These are phyloP conservation scores for Euplexia lucipara DNA, from an alignment of 2,888 invertebrate species.

Conservation along the genomic window DNA sequence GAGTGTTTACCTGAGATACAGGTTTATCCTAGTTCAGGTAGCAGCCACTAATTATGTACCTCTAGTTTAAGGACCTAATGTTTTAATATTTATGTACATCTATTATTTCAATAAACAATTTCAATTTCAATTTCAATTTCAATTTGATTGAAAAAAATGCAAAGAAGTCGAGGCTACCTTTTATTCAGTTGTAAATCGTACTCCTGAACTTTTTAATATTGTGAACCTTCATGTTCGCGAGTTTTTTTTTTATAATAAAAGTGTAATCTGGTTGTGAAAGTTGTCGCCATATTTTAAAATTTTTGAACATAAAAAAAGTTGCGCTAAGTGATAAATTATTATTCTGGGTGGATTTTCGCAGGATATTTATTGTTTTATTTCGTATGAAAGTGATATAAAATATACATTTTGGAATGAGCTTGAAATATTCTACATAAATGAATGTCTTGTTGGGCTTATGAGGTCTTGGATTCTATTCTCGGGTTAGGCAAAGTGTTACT, in stretches of 20 bases:
- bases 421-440: no score
- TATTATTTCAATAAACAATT: no score
- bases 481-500: no score
- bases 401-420: no score
- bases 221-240: constrained; percentile 60
- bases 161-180: constrained; percentile 13
- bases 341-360: constrained; percentile 44
- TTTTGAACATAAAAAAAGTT: constrained; percentile 67
- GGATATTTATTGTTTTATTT: constrained; percentile 57
- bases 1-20: no score
- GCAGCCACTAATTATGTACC: no score
- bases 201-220: constrained; percentile 57
- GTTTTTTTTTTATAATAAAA: constrained; percentile 71
- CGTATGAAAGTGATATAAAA: not conserved
- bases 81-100: no score
- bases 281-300: constrained; percentile 68
- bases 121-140: constrained; percentile 16
- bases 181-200: constrained; percentile 46
- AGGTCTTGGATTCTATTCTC: no score
- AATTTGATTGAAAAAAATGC: constrained; percentile 24
- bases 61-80: no score
- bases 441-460: no score
- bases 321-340: constrained; percentile 63
- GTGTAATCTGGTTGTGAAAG: constrained; percentile 62
- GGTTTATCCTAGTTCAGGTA: no score